Evolutionary conservation across 2,888 invertebrate species (phyloP), one percentile per base, ranked within the genome.

Genomic region (Agrenia bidenticulata): DNA sequence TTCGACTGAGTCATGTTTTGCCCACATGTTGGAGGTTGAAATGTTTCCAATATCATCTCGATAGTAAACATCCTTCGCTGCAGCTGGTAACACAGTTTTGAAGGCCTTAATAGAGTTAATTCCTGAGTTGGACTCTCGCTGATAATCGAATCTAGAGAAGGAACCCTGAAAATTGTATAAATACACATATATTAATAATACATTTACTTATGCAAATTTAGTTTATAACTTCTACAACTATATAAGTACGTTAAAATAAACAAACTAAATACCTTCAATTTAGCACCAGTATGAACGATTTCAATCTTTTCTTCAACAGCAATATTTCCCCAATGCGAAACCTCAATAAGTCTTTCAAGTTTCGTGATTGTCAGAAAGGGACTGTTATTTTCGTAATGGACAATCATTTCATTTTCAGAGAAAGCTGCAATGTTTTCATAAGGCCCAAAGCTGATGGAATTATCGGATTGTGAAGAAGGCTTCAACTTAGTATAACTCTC

Each of bases 241-340:
- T 17, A 27, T 15, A 27, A n/a, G 21, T 77, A 81, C 9, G 42
- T 19, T 24, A 53, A 21, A 23, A 23, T 21, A 53, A 53, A 39
- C 39, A 79, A 77, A n/a, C n/a, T n/a, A n/a, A n/a, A n/a, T 26
- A 83, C 83, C 79, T 96, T 95, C 45, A 99, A 81, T 70, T 87
- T 84, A 13, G 99, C 98, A 49, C 99, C 99, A 53, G 90, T 89
- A 78, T 99, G 98, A 21, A 88, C 83, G 73, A 99, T 84, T 79
- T 96, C 93, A 75, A 98, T 86, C 7, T 89, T 87, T 80, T 99
- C 99, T 79, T 98, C 96, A 0, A 99, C 85, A 23, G 98, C 98
- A 77, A 99, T 92, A 78, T 98, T 97, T 9, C 98, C 98, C 99
- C 99, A 99, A 80, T 99, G 98, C 0, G 98, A 99, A 1, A 99